Percentiles rank a stretch among this genome's conserved stretches.
phyloP scores from a whole-genome alignment of 2,113 vertebrate genomes.

The Beaufortia kweichowensis region DNA sequence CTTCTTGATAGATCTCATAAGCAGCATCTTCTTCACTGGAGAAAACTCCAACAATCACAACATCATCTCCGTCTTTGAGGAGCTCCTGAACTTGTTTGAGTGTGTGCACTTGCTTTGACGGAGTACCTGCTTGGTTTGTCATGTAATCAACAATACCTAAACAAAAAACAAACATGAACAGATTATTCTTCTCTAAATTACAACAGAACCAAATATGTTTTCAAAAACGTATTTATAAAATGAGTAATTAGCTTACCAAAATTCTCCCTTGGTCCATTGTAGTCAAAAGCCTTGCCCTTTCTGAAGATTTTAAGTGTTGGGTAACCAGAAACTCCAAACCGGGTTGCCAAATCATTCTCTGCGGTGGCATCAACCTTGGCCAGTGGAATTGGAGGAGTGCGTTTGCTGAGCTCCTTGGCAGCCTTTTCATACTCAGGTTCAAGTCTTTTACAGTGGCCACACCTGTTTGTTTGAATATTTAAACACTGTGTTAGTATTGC shows the following conservation, averaged over 20 bases:
- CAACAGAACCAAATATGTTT: neutral
- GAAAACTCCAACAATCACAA: constrained; percentile 86
- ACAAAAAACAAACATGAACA: neutral
- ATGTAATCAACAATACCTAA: constrained; percentile 92
- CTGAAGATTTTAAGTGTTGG: constrained; percentile 96
- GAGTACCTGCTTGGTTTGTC: constrained; percentile 90
- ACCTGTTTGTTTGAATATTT: constrained; percentile 78
- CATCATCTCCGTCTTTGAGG: constrained; percentile 88
- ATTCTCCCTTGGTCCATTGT: constrained; percentile 90
- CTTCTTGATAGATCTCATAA: constrained; percentile 86
- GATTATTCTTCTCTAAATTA: neutral
- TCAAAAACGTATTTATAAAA: neutral
- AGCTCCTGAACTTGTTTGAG: constrained; percentile 91
- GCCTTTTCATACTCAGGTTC: constrained; percentile 97
- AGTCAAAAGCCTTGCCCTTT: constrained; percentile 89
- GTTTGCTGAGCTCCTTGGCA: constrained; percentile 84
- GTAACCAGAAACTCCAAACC: constrained; percentile 86
- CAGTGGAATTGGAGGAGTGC: constrained; percentile 82
- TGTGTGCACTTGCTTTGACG: constrained; percentile 86
- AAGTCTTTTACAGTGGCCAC: constrained; percentile 93
- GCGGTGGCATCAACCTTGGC: constrained; percentile 89
- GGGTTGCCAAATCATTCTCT: constrained; percentile 82
- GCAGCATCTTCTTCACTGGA: constrained; percentile 76
- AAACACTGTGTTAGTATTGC: neutral
- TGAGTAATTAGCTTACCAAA: constrained; percentile 71